Conservation (phyloP, 92 coral and sea anemone species). For the Epizoanthus stellaris region DNA sequence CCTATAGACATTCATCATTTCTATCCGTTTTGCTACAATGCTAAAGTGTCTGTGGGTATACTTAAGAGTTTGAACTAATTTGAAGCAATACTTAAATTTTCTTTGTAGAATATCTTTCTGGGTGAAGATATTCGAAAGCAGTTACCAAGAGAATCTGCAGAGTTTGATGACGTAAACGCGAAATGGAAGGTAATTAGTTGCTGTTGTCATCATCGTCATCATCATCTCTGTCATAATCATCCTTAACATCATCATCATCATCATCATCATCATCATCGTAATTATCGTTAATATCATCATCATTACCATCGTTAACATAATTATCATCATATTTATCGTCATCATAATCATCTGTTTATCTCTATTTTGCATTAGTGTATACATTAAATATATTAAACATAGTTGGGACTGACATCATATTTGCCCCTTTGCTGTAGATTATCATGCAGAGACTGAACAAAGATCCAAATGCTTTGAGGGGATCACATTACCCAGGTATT, state of each 20-base stretch:
- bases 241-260: not conserved
- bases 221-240: not conserved
- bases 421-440: constrained; percentile 53
- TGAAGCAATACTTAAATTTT: not conserved
- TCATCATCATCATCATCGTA: not conserved
- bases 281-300: not conserved
- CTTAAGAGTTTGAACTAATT: not conserved
- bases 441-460: constrained; percentile 96
- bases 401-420: too few species aligned
- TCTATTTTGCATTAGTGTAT: not conserved
- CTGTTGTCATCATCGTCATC: not conserved
- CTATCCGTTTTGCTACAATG: not conserved
- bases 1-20: not conserved
- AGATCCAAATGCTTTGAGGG: constrained; percentile 94
- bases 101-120: constrained; percentile 89
- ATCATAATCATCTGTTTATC: not conserved
- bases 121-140: constrained; percentile 99
- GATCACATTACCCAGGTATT: constrained; percentile 92
- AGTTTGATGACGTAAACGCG: constrained; percentile 95
- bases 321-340: not conserved
- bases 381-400: too few species aligned
- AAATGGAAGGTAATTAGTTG: constrained; percentile 90
- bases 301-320: not conserved
- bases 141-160: constrained; percentile 98
- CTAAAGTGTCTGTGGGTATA: too few species aligned